Evolutionary conservation across 2,888 invertebrate species (phyloP), one percentile per base, ranked within the genome.

Genomic region (Priocnemis perturbator): DNA sequence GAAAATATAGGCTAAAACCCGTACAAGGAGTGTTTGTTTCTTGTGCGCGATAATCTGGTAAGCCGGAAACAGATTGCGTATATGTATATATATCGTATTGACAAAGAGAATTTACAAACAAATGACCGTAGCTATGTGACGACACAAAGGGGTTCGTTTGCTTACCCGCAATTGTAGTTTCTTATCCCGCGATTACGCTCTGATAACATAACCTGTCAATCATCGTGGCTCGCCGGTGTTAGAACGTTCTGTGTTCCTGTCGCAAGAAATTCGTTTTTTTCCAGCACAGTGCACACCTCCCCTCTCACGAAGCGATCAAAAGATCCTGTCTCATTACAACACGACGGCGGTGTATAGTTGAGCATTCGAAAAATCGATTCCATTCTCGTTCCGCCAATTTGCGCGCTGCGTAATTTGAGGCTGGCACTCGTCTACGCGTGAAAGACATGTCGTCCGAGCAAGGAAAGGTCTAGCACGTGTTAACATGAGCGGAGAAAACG

Each of bases 11-110:
- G 62, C 70, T 73, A 71, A 73, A 76, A 71, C 67, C 75, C 62
- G 59, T 19, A 83, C 76, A 84, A 81, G 64, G 81, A 60, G 53
- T 62, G 63, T 67, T 76, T 84, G 81, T 83, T 81, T 63, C 58
- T 60, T 62, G 60, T 60, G 53, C 37, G 67, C 74, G 83, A 84
- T 83, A 83, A 82, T 76, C 76, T 66, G 47, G 11, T 57, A 69
- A 68, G 67, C 74, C 67, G 62, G 70, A 73, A 65, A 68, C 61
- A 71, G 73, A 80, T 74, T 21, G 37, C 15, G 5, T 26, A 78
- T 76, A 74, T 74, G 76, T 69, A 71, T 74, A 69, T 69, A 75
- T 77, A 69, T 77, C n/a, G 79, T 78, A 77, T 74, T 72, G 69
- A 44, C 60, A 76, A 74, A 75, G 74, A 62, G 67, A 77, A 61